These are phyloP conservation scores for Dioctria rufipes DNA, from an alignment of 2,888 invertebrate species.

Conservation along the genomic window DNA sequence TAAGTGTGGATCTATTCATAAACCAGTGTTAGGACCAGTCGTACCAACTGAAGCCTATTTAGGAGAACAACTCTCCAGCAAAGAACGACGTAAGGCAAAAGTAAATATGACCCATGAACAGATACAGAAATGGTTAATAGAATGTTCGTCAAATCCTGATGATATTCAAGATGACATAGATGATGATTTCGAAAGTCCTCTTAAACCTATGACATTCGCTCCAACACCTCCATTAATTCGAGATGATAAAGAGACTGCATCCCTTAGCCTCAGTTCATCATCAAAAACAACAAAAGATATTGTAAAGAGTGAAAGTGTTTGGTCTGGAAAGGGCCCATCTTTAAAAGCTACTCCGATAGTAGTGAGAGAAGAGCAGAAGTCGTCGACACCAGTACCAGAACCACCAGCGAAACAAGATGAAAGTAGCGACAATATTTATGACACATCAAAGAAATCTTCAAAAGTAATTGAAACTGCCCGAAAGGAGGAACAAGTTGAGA, in stretches of 20 bases:
- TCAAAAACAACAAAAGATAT: constrained; percentile 68
- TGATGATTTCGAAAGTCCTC: constrained; percentile 69
- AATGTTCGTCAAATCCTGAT: constrained; percentile 73
- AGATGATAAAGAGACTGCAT: constrained; percentile 69
- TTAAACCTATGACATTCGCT: constrained; percentile 67
- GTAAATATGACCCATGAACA: constrained; percentile 81
- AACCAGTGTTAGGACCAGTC: constrained; percentile 70
- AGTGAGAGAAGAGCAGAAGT: constrained; percentile 61
- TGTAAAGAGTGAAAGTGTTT: constrained; percentile 68
- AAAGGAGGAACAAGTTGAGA: constrained; percentile 24
- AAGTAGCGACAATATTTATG: constrained; percentile 28
- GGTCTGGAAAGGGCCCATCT: constrained; percentile 71
- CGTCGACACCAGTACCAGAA: constrained; percentile 23
- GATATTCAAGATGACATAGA: constrained; percentile 71
- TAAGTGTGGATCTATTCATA: constrained; percentile 71
- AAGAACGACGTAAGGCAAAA: constrained; percentile 73
- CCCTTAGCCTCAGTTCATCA: constrained; percentile 69
- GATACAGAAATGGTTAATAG: constrained; percentile 78
- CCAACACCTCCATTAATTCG: constrained; percentile 66
- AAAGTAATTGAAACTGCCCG: constrained; percentile 12
- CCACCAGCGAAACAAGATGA: constrained; percentile 37
- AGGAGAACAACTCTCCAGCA: constrained; percentile 70
- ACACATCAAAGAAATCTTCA: constrained; percentile 3
- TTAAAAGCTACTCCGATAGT: constrained; percentile 70
- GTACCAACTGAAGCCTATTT: constrained; percentile 71